Percentiles rank a stretch among this genome's conserved stretches.
phyloP scores from a whole-genome alignment of 2,888 invertebrate species.

The Tiliacea aurago region DNA sequence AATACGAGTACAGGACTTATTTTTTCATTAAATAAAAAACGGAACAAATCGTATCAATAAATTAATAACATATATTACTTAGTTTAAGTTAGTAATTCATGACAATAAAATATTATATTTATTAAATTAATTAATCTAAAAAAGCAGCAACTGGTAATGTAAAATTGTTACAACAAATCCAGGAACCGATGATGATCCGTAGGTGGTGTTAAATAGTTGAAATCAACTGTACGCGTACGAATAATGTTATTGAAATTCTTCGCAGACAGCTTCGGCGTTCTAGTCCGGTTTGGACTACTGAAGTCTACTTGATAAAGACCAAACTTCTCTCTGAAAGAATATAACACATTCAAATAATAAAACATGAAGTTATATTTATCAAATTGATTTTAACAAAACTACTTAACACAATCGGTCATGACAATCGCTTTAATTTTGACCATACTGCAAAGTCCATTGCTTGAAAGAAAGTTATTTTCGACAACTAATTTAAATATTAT shows the following conservation, averaged over 20 bases:
- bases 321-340: conserved; percentile 42
- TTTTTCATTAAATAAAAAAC: no score
- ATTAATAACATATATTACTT: no score
- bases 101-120: no score
- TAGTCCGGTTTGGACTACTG: conserved; percentile 15
- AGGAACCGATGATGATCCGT: conserved; percentile 1
- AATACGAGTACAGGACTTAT: no score
- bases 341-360: neutral
- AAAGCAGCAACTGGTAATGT: no score
- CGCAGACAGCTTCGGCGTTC: conserved; percentile 32
- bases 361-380: neutral
- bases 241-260: conserved; percentile 28
- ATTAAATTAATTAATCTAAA: no score
- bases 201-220: conserved; percentile 18
- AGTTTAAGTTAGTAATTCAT: no score
- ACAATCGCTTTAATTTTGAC: neutral
- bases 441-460: neutral
- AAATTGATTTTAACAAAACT: neutral
- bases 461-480: neutral
- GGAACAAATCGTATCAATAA: no score
- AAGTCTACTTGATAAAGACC: conserved; percentile 30
- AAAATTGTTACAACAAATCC: no score
- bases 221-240: conserved; percentile 14
- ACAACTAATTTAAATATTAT: neutral
- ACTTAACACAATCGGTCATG: neutral